A percentile compares a stretch with the other conserved stretches of the same genome.
phyloP scores from a whole-genome alignment of 1,140 invertebrate species.

The Anthonomus grandis region DNA sequence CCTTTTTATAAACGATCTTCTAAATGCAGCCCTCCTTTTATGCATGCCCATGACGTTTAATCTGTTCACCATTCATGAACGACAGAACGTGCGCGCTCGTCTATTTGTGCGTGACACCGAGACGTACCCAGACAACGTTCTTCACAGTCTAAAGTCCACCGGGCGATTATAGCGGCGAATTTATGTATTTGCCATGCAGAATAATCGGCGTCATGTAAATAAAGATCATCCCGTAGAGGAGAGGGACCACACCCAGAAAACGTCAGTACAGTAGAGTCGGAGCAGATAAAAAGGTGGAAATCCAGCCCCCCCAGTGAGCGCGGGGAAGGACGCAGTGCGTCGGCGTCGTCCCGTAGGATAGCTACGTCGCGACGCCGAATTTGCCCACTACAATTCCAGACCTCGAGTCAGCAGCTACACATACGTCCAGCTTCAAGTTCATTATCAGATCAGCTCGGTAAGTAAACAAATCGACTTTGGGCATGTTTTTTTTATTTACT shows the following conservation, averaged over 20 bases:
- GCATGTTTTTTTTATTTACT: neutral
- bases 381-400: constrained; percentile 30
- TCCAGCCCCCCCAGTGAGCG: constrained; percentile 48
- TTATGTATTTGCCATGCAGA: constrained; percentile 38
- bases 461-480: neutral
- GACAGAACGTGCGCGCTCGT: constrained; percentile 33
- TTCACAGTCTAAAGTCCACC: constrained; percentile 22
- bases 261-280: constrained; percentile 38
- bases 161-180: constrained; percentile 19
- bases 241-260: constrained; percentile 45
- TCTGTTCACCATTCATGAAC: constrained; percentile 35
- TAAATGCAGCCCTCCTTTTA: constrained; percentile 41
- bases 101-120: constrained; percentile 11
- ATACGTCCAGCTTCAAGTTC: constrained; percentile 6
- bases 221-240: constrained; percentile 31
- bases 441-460: neutral
- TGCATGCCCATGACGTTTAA: constrained; percentile 40
- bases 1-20: constrained; percentile 40
- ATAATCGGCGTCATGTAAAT: constrained; percentile 33
- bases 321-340: constrained; percentile 44
- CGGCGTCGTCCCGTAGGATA: constrained; percentile 39
- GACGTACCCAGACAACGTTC: constrained; percentile 8
- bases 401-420: constrained; percentile 16
- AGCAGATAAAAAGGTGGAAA: constrained; percentile 45
- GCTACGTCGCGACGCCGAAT: constrained; percentile 27